Conservation (phyloP, 2,797 vertebrate genomes). For the Lutra lutra region DNA sequence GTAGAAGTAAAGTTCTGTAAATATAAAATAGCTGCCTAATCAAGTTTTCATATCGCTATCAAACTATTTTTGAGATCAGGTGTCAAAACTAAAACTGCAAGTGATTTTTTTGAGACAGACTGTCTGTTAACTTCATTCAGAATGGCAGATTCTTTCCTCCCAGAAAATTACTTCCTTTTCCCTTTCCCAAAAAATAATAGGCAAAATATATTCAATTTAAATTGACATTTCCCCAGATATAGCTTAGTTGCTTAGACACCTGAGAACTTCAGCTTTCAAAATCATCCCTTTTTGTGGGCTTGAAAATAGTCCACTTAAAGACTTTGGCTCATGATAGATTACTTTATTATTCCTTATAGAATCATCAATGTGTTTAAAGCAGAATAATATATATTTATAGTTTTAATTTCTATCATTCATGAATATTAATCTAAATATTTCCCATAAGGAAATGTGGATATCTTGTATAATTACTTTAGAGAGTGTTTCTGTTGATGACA, state of each 20-base stretch:
- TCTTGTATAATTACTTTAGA: conserved; percentile 35
- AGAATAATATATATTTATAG: background rate
- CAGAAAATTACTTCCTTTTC: conserved; percentile 66
- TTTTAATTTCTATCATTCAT: conserved; percentile 33
- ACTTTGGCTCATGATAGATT: background rate
- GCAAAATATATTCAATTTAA: conserved; percentile 56
- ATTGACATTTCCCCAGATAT: conserved; percentile 38
- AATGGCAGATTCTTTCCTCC: conserved; percentile 65
- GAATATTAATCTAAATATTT: conserved; percentile 45
- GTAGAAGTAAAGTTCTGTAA: background rate
- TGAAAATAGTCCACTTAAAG: background rate
- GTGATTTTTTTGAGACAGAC: conserved; percentile 74
- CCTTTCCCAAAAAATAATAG: conserved; percentile 58
- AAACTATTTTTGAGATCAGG: conserved; percentile 74
- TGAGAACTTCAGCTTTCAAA: background rate
- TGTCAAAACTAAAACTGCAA: conserved; percentile 82
- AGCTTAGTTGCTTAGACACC: background rate
- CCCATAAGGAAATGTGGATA: background rate
- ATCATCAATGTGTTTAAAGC: background rate
- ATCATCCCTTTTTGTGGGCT: background rate
- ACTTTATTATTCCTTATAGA: conserved; percentile 6
- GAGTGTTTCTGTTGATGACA: background rate
- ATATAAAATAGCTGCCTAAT: conserved; percentile 79
- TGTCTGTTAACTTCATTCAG: conserved; percentile 66
- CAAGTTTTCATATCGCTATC: conserved; percentile 76